Conservation (phyloP, 2,113 vertebrate species). For the Cinclus cinclus region DNA sequence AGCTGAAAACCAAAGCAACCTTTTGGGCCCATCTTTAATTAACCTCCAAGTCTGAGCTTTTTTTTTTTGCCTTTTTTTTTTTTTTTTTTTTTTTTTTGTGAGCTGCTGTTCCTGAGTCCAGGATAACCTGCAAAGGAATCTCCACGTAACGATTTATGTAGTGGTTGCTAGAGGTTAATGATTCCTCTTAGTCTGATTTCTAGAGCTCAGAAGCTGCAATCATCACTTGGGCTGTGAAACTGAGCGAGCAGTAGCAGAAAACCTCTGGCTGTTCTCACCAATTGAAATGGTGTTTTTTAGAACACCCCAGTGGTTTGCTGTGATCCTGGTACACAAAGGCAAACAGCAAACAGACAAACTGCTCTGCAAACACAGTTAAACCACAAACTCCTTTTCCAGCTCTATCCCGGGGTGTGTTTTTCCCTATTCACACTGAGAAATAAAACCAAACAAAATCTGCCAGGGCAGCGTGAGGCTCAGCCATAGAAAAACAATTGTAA, state of each 20-base stretch:
- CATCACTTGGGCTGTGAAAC: not conserved
- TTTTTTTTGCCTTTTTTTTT: too few species aligned
- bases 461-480: not conserved
- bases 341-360: not conserved
- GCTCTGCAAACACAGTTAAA: not conserved
- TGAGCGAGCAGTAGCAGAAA: not conserved
- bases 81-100: not conserved
- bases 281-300: not conserved
- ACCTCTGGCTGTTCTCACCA: not conserved
- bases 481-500: constrained; percentile 48
- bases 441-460: not conserved
- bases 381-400: not conserved
- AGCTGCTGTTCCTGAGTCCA: not conserved
- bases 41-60: not conserved
- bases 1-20: not conserved
- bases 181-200: not conserved
- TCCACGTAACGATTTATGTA: not conserved
- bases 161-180: not conserved
- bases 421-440: not conserved
- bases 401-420: not conserved
- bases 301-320: not conserved
- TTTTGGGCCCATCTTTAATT: not conserved
- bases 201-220: not conserved
- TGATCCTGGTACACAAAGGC: not conserved
- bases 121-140: not conserved